phyloP scores from a whole-genome alignment of 2,888 invertebrate genomes.

The Folsomia manolachei region DNA sequence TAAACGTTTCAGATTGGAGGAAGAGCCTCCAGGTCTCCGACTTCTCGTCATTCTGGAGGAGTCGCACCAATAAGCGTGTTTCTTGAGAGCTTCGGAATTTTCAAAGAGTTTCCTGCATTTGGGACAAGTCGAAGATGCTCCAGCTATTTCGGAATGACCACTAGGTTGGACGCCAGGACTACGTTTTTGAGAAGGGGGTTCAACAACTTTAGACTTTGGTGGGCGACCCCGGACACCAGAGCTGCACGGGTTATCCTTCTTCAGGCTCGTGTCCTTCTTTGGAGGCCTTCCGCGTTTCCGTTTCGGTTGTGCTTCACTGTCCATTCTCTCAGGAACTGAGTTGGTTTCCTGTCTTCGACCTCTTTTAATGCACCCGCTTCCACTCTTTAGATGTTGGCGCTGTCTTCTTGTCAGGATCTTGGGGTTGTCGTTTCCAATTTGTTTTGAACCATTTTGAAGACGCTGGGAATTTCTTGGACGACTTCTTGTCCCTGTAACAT shows the following conservation, averaged over 20 bases:
- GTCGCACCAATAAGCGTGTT: slow-evolving; percentile 39
- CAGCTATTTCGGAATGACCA: background rate
- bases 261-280: background rate
- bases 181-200: background rate
- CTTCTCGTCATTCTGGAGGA: background rate
- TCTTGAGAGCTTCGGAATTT: slow-evolving; percentile 22
- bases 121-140: slow-evolving; percentile 30
- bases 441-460: too few relatives aligned
- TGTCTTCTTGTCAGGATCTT: too few relatives aligned
- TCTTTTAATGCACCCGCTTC: too few relatives aligned
- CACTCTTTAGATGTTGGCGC: too few relatives aligned
- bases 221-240: background rate
- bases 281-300: background rate
- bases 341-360: too few relatives aligned
- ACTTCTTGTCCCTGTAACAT: too few relatives aligned
- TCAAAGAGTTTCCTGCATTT: slow-evolving; percentile 39
- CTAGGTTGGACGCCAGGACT: slow-evolving; percentile 12
- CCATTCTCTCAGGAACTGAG: too few relatives aligned
- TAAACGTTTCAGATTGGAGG: background rate
- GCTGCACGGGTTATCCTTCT: too few relatives aligned
- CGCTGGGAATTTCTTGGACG: background rate
- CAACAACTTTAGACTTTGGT: background rate
- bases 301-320: too few relatives aligned
- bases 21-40: background rate
- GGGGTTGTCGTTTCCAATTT: too few relatives aligned